Conservation (phyloP, 2,888 invertebrate species). For the Drosophila prolongata region DNA sequence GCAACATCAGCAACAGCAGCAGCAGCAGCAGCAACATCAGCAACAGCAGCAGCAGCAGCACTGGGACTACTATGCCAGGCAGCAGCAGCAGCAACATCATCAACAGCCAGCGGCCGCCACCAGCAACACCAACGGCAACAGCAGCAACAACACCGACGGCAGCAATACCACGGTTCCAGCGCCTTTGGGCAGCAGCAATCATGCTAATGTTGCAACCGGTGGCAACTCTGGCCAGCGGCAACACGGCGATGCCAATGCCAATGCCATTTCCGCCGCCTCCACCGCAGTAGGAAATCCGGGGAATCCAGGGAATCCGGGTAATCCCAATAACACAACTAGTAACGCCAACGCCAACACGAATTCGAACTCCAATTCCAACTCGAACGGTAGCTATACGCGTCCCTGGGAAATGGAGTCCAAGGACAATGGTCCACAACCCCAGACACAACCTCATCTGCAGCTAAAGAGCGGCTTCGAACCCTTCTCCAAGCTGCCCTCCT, state of each 20-base stretch:
- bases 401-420: slow-evolving; percentile 85
- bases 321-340: slow-evolving; percentile 59
- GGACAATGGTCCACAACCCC: slow-evolving; percentile 85
- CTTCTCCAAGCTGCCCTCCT: slow-evolving; percentile 93
- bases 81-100: slow-evolving; percentile 64
- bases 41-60: slow-evolving; percentile 65
- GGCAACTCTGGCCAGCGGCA: slow-evolving; percentile 49
- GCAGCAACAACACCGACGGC: slow-evolving; percentile 47
- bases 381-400: slow-evolving; percentile 83
- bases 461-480: slow-evolving; percentile 85
- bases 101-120: slow-evolving; percentile 49
- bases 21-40: slow-evolving; percentile 62
- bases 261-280: slow-evolving; percentile 63
- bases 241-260: slow-evolving; percentile 66
- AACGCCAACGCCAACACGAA: slow-evolving; percentile 37
- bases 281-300: slow-evolving; percentile 71
- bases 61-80: slow-evolving; percentile 83
- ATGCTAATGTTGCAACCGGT: slow-evolving; percentile 58
- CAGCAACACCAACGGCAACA: slow-evolving; percentile 53
- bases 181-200: slow-evolving; percentile 55
- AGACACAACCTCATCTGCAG: slow-evolving; percentile 62
- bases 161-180: slow-evolving; percentile 53
- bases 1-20: slow-evolving; percentile 31
- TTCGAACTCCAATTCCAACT: slow-evolving; percentile 65
- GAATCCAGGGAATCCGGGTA: slow-evolving; percentile 49